A percentile compares a stretch with the other conserved stretches of the same genome.
Evolutionary conservation across 2,797 vertebrate genomes (phyloP).

Genomic region (Enteromius thamalakanensis): DNA sequence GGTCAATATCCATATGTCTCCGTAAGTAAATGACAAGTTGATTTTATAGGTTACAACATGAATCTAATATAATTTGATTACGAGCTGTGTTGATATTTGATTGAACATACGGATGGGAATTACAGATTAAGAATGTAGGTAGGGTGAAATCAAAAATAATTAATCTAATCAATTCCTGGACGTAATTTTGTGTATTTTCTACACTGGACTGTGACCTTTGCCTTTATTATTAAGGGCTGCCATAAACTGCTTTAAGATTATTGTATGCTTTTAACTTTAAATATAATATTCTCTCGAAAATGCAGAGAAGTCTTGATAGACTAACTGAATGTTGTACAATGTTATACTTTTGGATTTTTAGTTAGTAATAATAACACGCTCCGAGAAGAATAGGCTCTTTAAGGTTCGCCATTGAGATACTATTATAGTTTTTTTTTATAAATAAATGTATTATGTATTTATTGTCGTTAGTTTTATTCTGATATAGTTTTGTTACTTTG

Average conservation of each 20-base stretch:
- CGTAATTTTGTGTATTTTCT: neutral
- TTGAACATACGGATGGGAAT: neutral
- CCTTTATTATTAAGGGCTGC: neutral
- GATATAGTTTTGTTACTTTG: neutral
- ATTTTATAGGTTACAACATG: neutral
- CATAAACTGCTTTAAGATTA: neutral
- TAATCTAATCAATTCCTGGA: neutral
- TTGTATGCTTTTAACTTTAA: neutral
- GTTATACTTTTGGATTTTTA: neutral
- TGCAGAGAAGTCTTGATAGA: neutral
- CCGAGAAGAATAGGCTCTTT: neutral
- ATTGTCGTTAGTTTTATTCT: too few relatives aligned
- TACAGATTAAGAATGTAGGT: neutral
- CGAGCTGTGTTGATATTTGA: neutral
- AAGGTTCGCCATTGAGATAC: neutral
- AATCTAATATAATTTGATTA: neutral
- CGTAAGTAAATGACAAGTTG: conserved; percentile 45
- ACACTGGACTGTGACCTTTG: neutral
- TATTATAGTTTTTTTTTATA: neutral
- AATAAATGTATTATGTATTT: neutral
- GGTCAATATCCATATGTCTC: conserved; percentile 30
- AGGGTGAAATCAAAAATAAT: neutral
- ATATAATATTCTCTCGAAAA: neutral
- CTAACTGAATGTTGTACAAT: neutral
- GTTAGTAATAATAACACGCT: neutral